Conservation (phyloP, 2,888 invertebrate genomes). For the Trilocha varians region DNA sequence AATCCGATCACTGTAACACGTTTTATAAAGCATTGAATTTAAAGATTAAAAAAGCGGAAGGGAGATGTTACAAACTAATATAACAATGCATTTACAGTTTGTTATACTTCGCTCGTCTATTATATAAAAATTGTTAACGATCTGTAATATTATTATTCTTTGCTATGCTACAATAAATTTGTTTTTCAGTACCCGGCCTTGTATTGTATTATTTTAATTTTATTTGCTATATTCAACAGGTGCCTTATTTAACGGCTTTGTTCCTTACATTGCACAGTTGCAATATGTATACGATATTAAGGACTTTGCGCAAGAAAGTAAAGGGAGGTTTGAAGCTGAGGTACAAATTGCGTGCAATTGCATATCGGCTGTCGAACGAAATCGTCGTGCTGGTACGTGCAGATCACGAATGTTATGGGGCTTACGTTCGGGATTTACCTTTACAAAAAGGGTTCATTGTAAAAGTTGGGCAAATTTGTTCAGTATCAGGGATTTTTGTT, state of each 20-base stretch:
- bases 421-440: no score
- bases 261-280: constrained; percentile 91
- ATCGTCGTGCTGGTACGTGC: constrained; percentile 59
- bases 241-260: constrained; percentile 84
- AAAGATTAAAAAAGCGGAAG: no score
- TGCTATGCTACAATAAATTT: constrained; percentile 47
- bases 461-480: no score
- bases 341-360: constrained; percentile 72
- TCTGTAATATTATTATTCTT: constrained; percentile 19
- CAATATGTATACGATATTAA: constrained; percentile 88
- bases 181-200: constrained; percentile 39
- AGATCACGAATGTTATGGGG: constrained; percentile 7
- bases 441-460: no score
- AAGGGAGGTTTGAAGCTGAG: constrained; percentile 72
- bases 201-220: constrained; percentile 34
- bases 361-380: constrained; percentile 61
- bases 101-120: not conserved
- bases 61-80: no score
- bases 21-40: no score
- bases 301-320: constrained; percentile 90
- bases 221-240: constrained; percentile 69
- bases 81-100: not conserved
- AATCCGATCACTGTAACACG: no score
- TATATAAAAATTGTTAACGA: not conserved
- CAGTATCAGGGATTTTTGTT: no score